A percentile compares a stretch with the other conserved stretches of the same genome.
Conservation (phyloP, 2,888 invertebrate genomes). For the Drosophila borborema region DNA sequence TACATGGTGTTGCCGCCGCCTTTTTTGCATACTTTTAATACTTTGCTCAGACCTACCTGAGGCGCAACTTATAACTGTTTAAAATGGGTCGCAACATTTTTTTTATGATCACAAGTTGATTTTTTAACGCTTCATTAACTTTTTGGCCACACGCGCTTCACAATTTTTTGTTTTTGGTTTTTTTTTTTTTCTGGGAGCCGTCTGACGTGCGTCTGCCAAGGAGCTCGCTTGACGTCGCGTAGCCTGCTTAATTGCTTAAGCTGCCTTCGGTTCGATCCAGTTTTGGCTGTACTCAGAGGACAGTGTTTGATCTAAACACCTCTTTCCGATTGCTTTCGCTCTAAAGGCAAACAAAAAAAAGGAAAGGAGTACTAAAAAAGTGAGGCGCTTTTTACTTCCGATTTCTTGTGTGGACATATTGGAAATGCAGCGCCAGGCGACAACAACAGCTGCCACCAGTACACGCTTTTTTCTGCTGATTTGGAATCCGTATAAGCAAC, state of each 20-base stretch:
- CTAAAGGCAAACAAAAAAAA: constrained; percentile 6
- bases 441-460: constrained; percentile 71
- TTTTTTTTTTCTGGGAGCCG: constrained; percentile 42
- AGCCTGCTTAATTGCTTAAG: constrained; percentile 64
- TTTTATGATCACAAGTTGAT: constrained; percentile 62
- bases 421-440: constrained; percentile 58
- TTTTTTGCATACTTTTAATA: background rate
- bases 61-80: constrained; percentile 54
- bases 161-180: constrained; percentile 35
- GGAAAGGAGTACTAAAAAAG: constrained; percentile 21
- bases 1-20: background rate
- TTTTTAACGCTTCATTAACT: constrained; percentile 82
- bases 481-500: constrained; percentile 77
- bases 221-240: constrained; percentile 47
- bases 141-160: constrained; percentile 82
- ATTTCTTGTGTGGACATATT: constrained; percentile 64
- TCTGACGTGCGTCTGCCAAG: constrained; percentile 74
- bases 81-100: constrained; percentile 33
- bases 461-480: constrained; percentile 67
- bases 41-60: constrained; percentile 14
- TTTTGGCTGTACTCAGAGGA: constrained; percentile 31
- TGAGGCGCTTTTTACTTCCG: constrained; percentile 70
- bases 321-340: constrained; percentile 29
- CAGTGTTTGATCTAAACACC: constrained; percentile 70
- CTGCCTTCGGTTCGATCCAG: constrained; percentile 19